Base-by-base conservation (phyloP, 2,888 invertebrate species). In the Polymixis lichenea region DNA sequence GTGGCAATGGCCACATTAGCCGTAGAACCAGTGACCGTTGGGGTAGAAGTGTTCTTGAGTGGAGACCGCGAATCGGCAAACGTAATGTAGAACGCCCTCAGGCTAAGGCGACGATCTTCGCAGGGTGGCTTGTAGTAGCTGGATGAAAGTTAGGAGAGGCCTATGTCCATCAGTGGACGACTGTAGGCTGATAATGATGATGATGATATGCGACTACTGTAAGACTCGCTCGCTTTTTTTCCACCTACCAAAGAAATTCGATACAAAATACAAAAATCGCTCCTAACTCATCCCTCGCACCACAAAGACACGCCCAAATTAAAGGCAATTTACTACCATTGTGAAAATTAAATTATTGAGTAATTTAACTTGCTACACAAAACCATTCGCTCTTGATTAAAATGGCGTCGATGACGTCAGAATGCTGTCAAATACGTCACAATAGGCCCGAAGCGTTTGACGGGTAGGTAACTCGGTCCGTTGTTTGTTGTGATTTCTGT, bases 291-390 rank as follows among this genome's bases (percentile, higher is more conserved):
- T 64, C 28, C 46, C 46, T 38, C 32, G 32, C 11, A 67, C 74
- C 67, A 32, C 60, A 53, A 15, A 5, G 67, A 43, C 78, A 72
- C 78, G 61, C 83, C 83, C 74, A 82, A 84, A 87, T 82, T 72
- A 74, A 65, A 72, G 74, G 73, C 67, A 81, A 86, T 83, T 79
- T 76, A 74, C 64, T 76, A 65, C 65, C 78, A 85, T 80, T 85
- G 80, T 83, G 80, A 73, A 84, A 87, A 87, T 88, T 86, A 76
- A 87, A 84, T 87, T 82, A 84, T 83, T 73, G 75, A 68, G 68
- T 84, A 76, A 84, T 80, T 80, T 69, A 64, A 53, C 64, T 53
- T 25, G 32, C 55, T 28, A 64, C 46, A 72, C 60, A 61, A 75
- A 62, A 62, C 49, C 75, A 77, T 83, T 78, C 55, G 17, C 38